Percentiles rank a stretch among this genome's conserved stretches.
These are phyloP conservation scores for Rhyacophila brunnea DNA, from an alignment of 1,140 invertebrate species.

Conservation along the genomic window DNA sequence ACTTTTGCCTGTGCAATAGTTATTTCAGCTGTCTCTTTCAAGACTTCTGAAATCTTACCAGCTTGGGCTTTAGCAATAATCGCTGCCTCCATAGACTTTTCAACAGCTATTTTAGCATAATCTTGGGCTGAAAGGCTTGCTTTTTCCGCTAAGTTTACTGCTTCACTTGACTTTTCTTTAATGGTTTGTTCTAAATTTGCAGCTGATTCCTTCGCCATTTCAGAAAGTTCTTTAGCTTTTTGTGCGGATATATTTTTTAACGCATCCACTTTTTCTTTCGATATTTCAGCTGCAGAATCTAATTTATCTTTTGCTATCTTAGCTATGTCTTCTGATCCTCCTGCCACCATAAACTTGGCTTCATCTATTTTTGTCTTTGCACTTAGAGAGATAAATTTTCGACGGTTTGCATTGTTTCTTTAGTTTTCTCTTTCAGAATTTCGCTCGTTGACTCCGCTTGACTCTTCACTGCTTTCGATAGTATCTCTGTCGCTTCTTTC, in stretches of 20 bases:
- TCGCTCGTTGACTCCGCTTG: slow-evolving; percentile 1
- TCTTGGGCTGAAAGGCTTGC: slow-evolving; percentile 1
- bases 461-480: slow-evolving; percentile 2
- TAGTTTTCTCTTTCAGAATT: slow-evolving; percentile 11
- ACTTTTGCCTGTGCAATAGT: slow-evolving; percentile 1
- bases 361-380: no score
- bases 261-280: slow-evolving; percentile 17
- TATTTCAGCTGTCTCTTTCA: slow-evolving; percentile 9
- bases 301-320: neutral
- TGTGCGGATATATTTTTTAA: slow-evolving; percentile 5
- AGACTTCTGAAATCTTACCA: neutral
- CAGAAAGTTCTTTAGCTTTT: slow-evolving; percentile 9
- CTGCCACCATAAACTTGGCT: neutral
- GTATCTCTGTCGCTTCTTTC: slow-evolving; percentile 3
- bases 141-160: neutral
- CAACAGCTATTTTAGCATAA: neutral
- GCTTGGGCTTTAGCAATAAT: slow-evolving; percentile 6
- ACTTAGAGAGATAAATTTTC: neutral
- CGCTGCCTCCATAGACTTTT: slow-evolving; percentile 12
- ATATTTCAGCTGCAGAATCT: neutral
- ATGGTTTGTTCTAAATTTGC: neutral
- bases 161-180: slow-evolving; percentile 8
- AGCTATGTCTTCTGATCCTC: neutral
- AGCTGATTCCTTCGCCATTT: slow-evolving; percentile 13
- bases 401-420: slow-evolving; percentile 1